phyloP scores from a whole-genome alignment of 92 coral and sea anemone genomes.

The Paragorgia papillata region DNA sequence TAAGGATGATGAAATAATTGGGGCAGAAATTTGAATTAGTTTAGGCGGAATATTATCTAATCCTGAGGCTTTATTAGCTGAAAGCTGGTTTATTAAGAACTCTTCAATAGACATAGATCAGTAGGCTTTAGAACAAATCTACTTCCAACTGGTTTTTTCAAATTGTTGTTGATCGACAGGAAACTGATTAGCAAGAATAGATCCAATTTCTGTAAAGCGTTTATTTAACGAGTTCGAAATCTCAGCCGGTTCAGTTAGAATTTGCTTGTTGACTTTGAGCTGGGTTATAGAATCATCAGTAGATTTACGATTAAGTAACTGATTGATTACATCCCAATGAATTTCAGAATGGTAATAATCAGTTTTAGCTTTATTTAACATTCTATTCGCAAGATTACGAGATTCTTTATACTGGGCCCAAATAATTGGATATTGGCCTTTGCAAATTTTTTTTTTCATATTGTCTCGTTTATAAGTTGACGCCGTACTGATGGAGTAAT shows the following conservation, averaged over 20 bases:
- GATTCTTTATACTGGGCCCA: conserved; percentile 20
- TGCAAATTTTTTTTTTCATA: background rate
- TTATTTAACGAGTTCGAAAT: too few species aligned
- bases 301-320: too few species aligned
- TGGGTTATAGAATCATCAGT: too few species aligned
- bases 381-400: conserved; percentile 4
- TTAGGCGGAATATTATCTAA: too few species aligned
- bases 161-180: background rate
- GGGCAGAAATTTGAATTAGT: too few species aligned
- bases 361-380: conserved; percentile 15
- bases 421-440: background rate
- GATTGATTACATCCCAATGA: conserved; percentile 6
- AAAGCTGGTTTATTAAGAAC: background rate
- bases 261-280: too few species aligned
- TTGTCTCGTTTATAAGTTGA: conserved; percentile 22
- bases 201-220: background rate
- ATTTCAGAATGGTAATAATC: conserved; percentile 28
- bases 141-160: conserved; percentile 6
- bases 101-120: background rate
- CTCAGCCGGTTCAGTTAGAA: too few species aligned
- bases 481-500: conserved; percentile 31
- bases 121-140: conserved; percentile 43
- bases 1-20: too few species aligned
- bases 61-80: too few species aligned
- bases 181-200: too few species aligned